A percentile compares a stretch with the other conserved stretches of the same genome.
Evolutionary conservation across 2,797 vertebrate genomes (phyloP).

Genomic region (Sylvilagus floridanus): DNA sequence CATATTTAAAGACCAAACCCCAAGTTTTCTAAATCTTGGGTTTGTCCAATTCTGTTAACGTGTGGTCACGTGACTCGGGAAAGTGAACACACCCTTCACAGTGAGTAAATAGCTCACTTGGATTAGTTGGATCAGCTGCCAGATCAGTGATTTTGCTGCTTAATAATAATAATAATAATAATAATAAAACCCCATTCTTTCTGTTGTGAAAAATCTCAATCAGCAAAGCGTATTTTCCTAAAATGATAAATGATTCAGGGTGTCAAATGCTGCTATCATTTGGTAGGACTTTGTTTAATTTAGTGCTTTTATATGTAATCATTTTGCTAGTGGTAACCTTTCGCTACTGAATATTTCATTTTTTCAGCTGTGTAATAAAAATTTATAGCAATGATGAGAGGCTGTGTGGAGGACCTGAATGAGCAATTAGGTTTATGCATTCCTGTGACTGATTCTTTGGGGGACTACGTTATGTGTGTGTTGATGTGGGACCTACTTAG

Average conservation of each 20-base stretch:
- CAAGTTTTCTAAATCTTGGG: neutral
- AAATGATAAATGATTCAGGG: neutral
- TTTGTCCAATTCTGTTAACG: neutral
- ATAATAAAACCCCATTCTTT: neutral
- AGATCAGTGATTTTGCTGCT: neutral
- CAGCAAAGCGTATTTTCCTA: neutral
- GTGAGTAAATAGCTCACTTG: neutral
- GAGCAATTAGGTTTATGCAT: neutral
- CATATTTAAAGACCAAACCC: neutral
- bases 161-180: neutral
- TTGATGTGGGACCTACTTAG: neutral
- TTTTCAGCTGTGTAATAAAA: constrained; percentile 1
- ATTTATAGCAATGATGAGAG: neutral
- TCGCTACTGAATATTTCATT: constrained; percentile 13
- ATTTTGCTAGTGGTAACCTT: neutral
- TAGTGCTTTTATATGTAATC: neutral
- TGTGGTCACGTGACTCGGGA: neutral
- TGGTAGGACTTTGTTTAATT: constrained; percentile 5
- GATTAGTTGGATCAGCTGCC: neutral
- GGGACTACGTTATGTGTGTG: neutral
- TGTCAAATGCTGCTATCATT: neutral
- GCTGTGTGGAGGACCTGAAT: neutral
- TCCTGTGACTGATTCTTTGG: neutral
- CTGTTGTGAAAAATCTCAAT: neutral
- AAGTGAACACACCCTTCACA: neutral